Conservation (phyloP, 2,113 vertebrate species). For the Oreotrochilus melanogaster region DNA sequence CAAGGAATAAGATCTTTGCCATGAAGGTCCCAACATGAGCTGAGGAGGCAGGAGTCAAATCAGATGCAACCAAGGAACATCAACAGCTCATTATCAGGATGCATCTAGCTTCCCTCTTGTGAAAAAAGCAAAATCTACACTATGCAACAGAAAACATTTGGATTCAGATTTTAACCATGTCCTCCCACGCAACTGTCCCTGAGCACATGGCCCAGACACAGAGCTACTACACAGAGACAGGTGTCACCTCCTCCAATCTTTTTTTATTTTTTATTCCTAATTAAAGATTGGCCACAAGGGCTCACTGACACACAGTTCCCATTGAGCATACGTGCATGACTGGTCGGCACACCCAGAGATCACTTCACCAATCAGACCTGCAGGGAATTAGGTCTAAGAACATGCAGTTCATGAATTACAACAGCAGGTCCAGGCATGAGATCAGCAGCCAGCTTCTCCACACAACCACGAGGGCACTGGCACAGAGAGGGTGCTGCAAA, state of each 20-base stretch:
- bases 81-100: neutral
- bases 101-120: neutral
- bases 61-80: neutral
- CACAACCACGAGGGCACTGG: neutral
- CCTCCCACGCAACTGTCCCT: neutral
- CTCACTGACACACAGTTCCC: neutral
- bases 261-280: neutral
- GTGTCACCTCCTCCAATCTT: fast-evolving
- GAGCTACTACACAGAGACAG: neutral
- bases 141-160: neutral
- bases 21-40: neutral
- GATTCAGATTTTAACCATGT: neutral
- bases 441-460: neutral
- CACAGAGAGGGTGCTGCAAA: fast-evolving
- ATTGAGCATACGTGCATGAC: neutral
- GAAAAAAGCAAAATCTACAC: neutral
- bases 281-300: neutral
- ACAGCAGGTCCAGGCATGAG: neutral
- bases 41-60: neutral
- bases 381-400: neutral
- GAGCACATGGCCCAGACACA: neutral
- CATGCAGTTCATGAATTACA: neutral
- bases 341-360: neutral
- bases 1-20: neutral
- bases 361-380: neutral